Evolutionary conservation across 2,113 vertebrate genomes (phyloP), one percentile per base, ranked within the genome.

Genomic region (Rutilus rutilus): DNA sequence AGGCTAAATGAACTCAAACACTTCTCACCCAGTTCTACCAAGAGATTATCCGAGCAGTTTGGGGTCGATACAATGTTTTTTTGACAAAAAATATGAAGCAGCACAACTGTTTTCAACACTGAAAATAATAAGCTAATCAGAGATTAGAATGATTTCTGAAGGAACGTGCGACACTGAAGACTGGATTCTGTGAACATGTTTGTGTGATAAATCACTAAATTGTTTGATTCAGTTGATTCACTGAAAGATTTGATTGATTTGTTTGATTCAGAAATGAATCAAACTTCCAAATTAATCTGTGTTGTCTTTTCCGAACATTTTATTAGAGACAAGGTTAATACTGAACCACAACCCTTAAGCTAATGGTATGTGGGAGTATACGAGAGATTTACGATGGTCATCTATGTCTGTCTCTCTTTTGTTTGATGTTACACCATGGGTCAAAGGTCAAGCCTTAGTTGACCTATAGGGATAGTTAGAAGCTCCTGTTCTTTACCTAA

Each of bases 361-460:
- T 19, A 19, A 42, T 47, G 42, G 25, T 67, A 67, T 2, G 60
- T 27, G 78, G 3, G 25, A 36, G 73, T 78, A 50, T 64, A 33
- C 30, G 1, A 6, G 27, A 67, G 62, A 30, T 71, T 85, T 79
- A 79, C 25, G 23, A n/a, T 47, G 81, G 27, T 69, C 79, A 36
- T 82, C 42, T 67, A 27, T 82, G 59, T 60, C 45, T 9, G 42
- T 8, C 17, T 33, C 45, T 33, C 75, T 36, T 78, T 36, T 59
- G 76, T 85, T 85, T 85, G 84, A 85, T 79, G 84, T 69, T 79
- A 69, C 47, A 25, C 45, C 19, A 36, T 10, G 25, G 30, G 76
- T 59, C 76, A 85, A 42, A 79, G 84, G 76, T 79, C 84, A 85
- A 67, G 74, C 17, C 17, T 54, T 33, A 33, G 45, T 77, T 30